Base-by-base conservation (phyloP, 2,797 vertebrate species). In the Jordanella pulchra region DNA sequence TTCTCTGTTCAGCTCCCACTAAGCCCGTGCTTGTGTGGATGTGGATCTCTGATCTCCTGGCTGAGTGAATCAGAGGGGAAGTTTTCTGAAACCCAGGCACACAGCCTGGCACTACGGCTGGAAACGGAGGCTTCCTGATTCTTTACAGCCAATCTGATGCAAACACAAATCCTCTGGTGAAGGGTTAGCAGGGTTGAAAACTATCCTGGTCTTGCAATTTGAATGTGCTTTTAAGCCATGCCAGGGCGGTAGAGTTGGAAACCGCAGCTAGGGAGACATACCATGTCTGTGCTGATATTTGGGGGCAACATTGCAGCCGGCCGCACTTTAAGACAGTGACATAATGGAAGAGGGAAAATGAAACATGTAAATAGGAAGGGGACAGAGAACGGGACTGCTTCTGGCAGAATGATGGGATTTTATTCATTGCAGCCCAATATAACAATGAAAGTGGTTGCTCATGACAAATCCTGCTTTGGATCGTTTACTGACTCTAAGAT, bases 101-200 rank as follows among this genome's bases (percentile, higher is more conserved):
- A 69, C 67, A 51, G 83, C 75, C 87, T 90, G 89, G 85, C 87
- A 86, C 70, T 30, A 79, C 78, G 77, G 75, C 85, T 89, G 85
- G 87, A 88, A 89, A 92, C 89, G 71, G 69, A 83, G 86, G 71
- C 84, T 65, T 75, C 80, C 80, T 51, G 80, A 79, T 86, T 86
- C 80, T 85, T 32, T 76, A 58, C 76, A 23, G 85, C 76, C 89
- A 87, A 89, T 89, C 89, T 87, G 86, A 90, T 84, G 82, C 86
- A 64, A 78, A 79, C 84, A 88, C 73, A 77, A 84, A 60, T 90
- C 79, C 82, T 77, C 76, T 11, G 47, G 68, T 69, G 73, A 74
- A 84, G 80, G 80, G 82, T 77, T 67, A 81, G 87, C 42, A 61
- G 77, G 83, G 87, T 86, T 84, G 85, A 86, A 90, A 92, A 91